These are phyloP conservation scores for Carassius carassius DNA, from an alignment of 2,113 vertebrate species.

Conservation along the genomic window DNA sequence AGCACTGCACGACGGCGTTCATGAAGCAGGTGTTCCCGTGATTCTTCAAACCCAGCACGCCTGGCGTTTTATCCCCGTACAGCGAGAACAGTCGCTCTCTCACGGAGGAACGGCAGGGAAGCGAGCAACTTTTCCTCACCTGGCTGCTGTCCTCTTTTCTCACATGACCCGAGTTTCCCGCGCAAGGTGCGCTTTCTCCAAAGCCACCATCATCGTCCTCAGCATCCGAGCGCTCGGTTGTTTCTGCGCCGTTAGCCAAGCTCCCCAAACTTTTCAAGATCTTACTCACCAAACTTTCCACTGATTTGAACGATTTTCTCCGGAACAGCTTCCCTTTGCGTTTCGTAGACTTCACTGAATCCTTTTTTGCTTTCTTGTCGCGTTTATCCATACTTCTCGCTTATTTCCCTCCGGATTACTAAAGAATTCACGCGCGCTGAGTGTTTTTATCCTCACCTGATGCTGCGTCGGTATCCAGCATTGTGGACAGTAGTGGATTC, in stretches of 20 bases:
- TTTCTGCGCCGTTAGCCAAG: slow-evolving; percentile 82
- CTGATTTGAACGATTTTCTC: slow-evolving; percentile 82
- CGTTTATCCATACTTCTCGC: slow-evolving; percentile 48
- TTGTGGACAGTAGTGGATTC: background rate
- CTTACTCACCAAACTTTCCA: slow-evolving; percentile 88
- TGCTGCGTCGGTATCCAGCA: background rate
- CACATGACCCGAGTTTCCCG: slow-evolving; percentile 55
- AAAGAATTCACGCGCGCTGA: too few relatives aligned
- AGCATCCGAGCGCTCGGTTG: slow-evolving; percentile 73
- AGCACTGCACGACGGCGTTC: slow-evolving; percentile 97
- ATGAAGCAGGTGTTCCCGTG: slow-evolving; percentile 99
- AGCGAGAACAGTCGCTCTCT: slow-evolving; percentile 44
- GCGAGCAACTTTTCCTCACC: slow-evolving; percentile 25
- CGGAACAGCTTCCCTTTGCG: slow-evolving; percentile 85
- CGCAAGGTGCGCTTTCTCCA: slow-evolving; percentile 68
- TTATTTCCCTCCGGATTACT: background rate
- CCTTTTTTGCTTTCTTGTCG: slow-evolving; percentile 46
- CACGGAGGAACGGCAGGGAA: slow-evolving; percentile 21
- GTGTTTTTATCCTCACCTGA: background rate
- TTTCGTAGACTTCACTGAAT: slow-evolving; percentile 66
- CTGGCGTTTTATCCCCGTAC: slow-evolving; percentile 81
- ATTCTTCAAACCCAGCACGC: slow-evolving; percentile 92
- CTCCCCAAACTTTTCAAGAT: slow-evolving; percentile 89
- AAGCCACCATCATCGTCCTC: slow-evolving; percentile 75
- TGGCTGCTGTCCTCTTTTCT: slow-evolving; percentile 74